phyloP scores from a whole-genome alignment of 2,888 invertebrate species.

The Drosophila affinis region DNA sequence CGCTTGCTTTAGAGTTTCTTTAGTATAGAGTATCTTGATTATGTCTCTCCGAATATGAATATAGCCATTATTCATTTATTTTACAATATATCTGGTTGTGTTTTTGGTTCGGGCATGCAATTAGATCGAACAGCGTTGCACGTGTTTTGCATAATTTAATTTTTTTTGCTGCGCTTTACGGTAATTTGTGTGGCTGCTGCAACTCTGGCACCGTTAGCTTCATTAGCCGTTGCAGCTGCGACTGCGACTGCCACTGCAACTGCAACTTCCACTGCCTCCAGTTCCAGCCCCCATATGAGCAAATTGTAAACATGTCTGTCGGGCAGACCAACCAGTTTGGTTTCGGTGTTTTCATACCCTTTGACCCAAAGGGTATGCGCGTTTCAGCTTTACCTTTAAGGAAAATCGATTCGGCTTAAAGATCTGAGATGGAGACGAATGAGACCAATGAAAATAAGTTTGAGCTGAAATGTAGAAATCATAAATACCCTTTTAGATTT shows the following conservation, averaged over 20 bases:
- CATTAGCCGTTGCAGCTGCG: slow-evolving; percentile 66
- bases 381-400: neutral
- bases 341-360: slow-evolving; percentile 33
- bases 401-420: neutral
- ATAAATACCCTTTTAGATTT: no score
- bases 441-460: no score
- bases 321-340: slow-evolving; percentile 71
- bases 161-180: slow-evolving; percentile 58
- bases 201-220: slow-evolving; percentile 67
- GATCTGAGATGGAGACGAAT: neutral
- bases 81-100: slow-evolving; percentile 29
- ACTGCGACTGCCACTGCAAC: slow-evolving; percentile 41
- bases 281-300: slow-evolving; percentile 39
- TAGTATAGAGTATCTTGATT: no score
- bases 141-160: slow-evolving; percentile 73
- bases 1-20: slow-evolving; percentile 10
- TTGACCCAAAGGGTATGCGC: neutral
- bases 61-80: slow-evolving; percentile 37
- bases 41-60: slow-evolving; percentile 16
- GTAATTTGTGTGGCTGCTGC: slow-evolving; percentile 55
- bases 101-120: slow-evolving; percentile 57
- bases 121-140: slow-evolving; percentile 68
- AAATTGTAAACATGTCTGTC: slow-evolving; percentile 51
- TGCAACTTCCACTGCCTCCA: slow-evolving; percentile 39
- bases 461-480: no score